Percentiles rank a stretch among this genome's conserved stretches.
phyloP scores from a whole-genome alignment of 2,113 vertebrate species.

The Heterocephalus glaber region DNA sequence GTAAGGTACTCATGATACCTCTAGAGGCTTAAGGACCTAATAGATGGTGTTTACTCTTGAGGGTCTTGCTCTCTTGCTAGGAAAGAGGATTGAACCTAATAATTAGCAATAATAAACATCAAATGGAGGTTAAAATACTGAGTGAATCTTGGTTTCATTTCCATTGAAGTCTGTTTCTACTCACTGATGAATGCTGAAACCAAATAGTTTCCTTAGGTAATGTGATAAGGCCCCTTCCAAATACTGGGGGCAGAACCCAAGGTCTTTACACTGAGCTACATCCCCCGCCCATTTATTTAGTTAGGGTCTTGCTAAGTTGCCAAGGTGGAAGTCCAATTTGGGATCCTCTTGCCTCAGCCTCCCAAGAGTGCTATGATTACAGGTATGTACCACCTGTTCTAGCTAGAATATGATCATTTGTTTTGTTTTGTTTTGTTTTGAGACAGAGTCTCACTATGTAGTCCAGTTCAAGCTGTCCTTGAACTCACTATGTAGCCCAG shows the following conservation, averaged over 20 bases:
- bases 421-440: neutral
- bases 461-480: neutral
- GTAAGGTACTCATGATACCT: neutral
- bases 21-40: neutral
- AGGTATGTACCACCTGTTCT: neutral
- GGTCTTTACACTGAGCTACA: neutral
- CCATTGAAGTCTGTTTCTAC: conserved; percentile 31
- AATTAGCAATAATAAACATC: neutral
- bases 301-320: neutral
- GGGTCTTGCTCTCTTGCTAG: neutral
- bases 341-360: neutral
- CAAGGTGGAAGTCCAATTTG: neutral
- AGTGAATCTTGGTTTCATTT: conserved; percentile 15
- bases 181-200: neutral
- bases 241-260: neutral
- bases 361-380: neutral
- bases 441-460: neutral
- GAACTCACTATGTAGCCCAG: neutral
- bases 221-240: neutral
- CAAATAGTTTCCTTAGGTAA: neutral
- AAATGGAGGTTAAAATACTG: conserved; percentile 20
- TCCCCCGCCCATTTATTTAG: neutral
- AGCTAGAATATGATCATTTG: neutral
- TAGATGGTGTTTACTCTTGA: neutral
- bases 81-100: neutral